Evolutionary conservation across 2,797 vertebrate species (phyloP).

Genomic region (Lophotriccus pileatus): DNA sequence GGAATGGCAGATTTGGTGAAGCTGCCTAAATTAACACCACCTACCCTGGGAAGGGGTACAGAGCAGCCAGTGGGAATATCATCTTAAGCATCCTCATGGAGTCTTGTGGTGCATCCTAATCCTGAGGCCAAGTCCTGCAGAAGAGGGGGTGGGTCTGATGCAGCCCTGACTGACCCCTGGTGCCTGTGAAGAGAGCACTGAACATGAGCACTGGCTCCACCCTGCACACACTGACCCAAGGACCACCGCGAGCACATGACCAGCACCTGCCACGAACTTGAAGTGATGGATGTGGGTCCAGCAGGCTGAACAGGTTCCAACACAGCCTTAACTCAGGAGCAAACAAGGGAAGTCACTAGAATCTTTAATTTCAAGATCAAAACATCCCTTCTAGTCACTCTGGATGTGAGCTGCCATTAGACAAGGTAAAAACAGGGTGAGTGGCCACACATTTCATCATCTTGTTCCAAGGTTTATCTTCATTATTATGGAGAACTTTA

Average conservation of each 20-base stretch:
- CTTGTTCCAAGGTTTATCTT: not conserved
- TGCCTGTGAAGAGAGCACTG: not conserved
- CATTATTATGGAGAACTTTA: not conserved
- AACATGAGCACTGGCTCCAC: not conserved
- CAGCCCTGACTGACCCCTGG: not conserved
- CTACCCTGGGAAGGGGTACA: not conserved
- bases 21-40: not conserved
- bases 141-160: not conserved
- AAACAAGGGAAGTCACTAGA: not conserved
- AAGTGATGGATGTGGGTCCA: not conserved
- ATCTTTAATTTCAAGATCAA: not conserved
- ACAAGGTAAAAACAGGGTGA: not conserved
- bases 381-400: not conserved
- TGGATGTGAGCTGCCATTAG: not conserved
- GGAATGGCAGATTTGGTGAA: not conserved
- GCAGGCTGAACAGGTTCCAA: not conserved
- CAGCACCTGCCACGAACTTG: not conserved
- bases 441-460: not conserved
- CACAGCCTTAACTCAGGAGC: not conserved
- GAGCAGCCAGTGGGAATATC: not conserved
- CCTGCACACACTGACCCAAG: not conserved
- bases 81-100: not conserved
- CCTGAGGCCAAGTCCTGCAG: not conserved
- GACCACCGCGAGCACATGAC: not conserved
- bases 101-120: not conserved